These are phyloP conservation scores for Gymnarchus niloticus DNA, from an alignment of 2,113 vertebrate species.

Conservation along the genomic window DNA sequence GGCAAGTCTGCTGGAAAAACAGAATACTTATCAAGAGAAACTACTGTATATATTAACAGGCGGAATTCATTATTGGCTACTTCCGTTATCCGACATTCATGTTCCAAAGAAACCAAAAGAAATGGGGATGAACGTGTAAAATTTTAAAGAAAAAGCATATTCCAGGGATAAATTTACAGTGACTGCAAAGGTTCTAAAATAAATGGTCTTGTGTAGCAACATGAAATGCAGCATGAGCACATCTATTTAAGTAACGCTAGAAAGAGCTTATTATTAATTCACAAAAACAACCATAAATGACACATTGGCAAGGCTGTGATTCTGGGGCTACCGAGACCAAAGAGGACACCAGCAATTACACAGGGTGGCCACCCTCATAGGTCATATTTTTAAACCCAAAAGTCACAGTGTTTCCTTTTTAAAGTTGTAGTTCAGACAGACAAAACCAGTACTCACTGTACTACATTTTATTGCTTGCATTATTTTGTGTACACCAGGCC, in stretches of 20 bases:
- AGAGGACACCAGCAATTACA: constrained; percentile 21
- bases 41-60: too few relatives aligned
- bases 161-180: not conserved
- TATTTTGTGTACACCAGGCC: not conserved
- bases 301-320: not conserved
- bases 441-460: not conserved
- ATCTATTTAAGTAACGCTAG: constrained; percentile 13
- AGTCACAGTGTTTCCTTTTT: not conserved
- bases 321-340: not conserved
- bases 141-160: not conserved
- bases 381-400: constrained; percentile 25
- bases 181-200: not conserved
- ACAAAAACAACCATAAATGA: constrained; percentile 20
- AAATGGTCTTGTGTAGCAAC: not conserved
- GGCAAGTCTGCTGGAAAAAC: too few relatives aligned
- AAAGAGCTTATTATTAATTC: constrained; percentile 17
- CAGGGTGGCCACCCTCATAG: not conserved
- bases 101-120: not conserved
- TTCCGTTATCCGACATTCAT: too few relatives aligned
- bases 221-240: constrained; percentile 2
- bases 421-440: not conserved
- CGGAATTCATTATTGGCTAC: too few relatives aligned
- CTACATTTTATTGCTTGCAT: constrained; percentile 4
- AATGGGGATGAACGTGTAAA: not conserved
- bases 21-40: too few relatives aligned